Evolutionary conservation across 2,113 vertebrate genomes (phyloP), one percentile per base, ranked within the genome.

Genomic region (Cavia porcellus): DNA sequence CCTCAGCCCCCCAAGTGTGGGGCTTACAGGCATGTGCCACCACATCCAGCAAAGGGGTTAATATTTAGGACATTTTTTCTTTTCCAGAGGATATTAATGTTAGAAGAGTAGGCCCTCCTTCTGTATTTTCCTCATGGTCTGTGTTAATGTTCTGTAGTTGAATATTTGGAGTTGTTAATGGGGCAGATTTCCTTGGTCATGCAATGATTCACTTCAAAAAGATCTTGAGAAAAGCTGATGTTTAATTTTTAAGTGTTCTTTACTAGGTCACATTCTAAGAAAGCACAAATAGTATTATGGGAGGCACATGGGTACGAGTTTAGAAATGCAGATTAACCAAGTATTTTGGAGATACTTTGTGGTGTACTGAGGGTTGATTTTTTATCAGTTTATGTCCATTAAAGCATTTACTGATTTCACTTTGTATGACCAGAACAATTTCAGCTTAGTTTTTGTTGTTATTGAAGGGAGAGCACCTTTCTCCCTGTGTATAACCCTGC

Each of bases 391-490:
- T 47, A 72, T 82, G 88, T 35, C 87, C 10, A 13, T 70, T 83
- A 87, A 90, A 75, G 25, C 47, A 75, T 77, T 88, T 42, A 64
- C 45, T 30, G 47, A 74, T 87, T 93, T n/a, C 50, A 50, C 28
- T 45, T 42, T 66, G 25, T 92, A n/a, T 92, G 19, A 66, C 42
- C 8, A 64, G 68, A 94, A 35, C 35, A 86, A 38, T 84, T 89
- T 92, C 79, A 96, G 81, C 86, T 95, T 88, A 45, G 15, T 72
- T 70, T 90, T 57, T 74, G 79, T 30, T 88, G 83, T 86, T 86
- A 32, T 50, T 88, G 42, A 84, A 90, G 52, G 86, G 24, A 30
- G 4, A 81, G 7, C 38, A 42, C 28, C 47, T 57, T 89, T 89
- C 92, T 81, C 28, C 7, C 52, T 32, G 66, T 85, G 55, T 20